Percentiles rank a stretch among this genome's conserved stretches.
Evolutionary conservation across 1,140 invertebrate species (phyloP).

Genomic region (roundworm (Caenorhabditis elegans)): WBcel235 BX284606.5:2901001-2901500

Average conservation of each 20-base stretch:
- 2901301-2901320: conserved; percentile 21
- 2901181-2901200: conserved; percentile 17
- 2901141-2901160: conserved; percentile 28
- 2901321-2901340: not conserved
- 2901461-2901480: conserved; percentile 10
- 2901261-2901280: not conserved
- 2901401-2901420: not conserved
- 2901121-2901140: conserved; percentile 13
- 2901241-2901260: conserved; percentile 27
- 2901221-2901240: conserved; percentile 33
- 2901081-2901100: not conserved
- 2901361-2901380: conserved; percentile 27
- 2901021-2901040: not conserved
- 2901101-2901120: conserved; percentile 26
- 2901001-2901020: not conserved
- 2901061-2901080: not conserved
- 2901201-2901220: conserved; percentile 27
- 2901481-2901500: not conserved
- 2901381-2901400: conserved; percentile 19
- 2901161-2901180: conserved; percentile 24
- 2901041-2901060: conserved; percentile 25
- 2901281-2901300: conserved; percentile 13
- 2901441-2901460: not conserved
- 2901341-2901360: conserved; percentile 25
- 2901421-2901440: not conserved